phyloP scores from a whole-genome alignment of 2,113 vertebrate genomes.

The Barnardius zonarius region DNA sequence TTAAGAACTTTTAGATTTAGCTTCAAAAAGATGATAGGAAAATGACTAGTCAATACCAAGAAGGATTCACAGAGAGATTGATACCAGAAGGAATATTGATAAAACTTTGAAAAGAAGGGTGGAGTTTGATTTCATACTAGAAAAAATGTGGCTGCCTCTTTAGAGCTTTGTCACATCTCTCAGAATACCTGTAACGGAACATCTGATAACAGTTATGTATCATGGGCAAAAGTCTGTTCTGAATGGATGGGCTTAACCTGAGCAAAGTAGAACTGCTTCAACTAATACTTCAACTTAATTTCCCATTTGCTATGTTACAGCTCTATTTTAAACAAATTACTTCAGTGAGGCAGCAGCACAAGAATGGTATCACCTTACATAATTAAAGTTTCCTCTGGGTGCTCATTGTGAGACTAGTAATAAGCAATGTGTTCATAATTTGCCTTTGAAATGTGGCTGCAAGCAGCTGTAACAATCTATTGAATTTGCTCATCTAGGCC shows the following conservation, averaged over 20 bases:
- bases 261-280: neutral
- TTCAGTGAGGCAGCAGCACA: neutral
- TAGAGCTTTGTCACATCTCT: neutral
- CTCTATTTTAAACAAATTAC: neutral
- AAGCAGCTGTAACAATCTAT: neutral
- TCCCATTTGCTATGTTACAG: neutral
- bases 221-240: neutral
- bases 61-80: neutral
- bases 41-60: neutral
- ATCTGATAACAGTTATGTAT: neutral
- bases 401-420: neutral
- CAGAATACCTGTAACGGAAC: neutral
- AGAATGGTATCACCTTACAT: slow-evolving; percentile 1
- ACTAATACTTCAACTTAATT: neutral
- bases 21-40: neutral
- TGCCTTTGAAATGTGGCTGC: neutral
- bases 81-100: neutral
- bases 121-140: neutral
- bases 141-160: neutral
- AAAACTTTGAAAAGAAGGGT: neutral
- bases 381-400: slow-evolving; percentile 47
- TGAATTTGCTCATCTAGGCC: neutral
- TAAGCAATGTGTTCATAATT: neutral
- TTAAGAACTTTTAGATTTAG: neutral
- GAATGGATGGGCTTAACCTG: neutral